Evolutionary conservation across 2,888 invertebrate genomes (phyloP), one percentile per base, ranked within the genome.

Genomic region (Ectobius pallidus): DNA sequence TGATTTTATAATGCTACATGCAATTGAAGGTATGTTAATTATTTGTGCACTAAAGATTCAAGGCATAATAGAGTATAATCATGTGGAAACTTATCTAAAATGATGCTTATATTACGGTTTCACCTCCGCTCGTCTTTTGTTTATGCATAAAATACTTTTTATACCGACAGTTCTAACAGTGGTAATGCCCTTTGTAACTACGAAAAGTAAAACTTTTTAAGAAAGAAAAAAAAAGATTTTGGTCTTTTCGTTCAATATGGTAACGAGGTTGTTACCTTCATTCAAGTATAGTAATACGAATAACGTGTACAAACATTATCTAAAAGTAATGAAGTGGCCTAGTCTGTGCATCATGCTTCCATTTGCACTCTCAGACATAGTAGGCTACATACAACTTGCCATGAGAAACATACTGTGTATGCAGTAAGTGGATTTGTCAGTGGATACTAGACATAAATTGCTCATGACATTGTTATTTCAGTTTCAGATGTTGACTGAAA

Each of bases 401-500:
- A n/a, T n/a, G n/a, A n/a, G n/a, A n/a, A n/a, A n/a, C n/a, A n/a
- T n/a, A n/a, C n/a, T n/a, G n/a, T n/a, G n/a, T n/a, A n/a, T n/a
- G n/a, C n/a, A n/a, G n/a, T n/a, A n/a, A n/a, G n/a, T n/a, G n/a
- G n/a, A n/a, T n/a, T n/a, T n/a, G n/a, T n/a, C n/a, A n/a, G n/a
- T n/a, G n/a, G n/a, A n/a, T n/a, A n/a, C n/a, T n/a, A n/a, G n/a
- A n/a, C n/a, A n/a, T n/a, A n/a, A n/a, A n/a, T n/a, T n/a, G n/a
- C n/a, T n/a, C n/a, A n/a, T n/a, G n/a, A n/a, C n/a, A n/a, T n/a
- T n/a, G n/a, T n/a, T n/a, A 34, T 34, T 52, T 52, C 39, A 72
- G 69, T 58, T 62, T 32, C 72, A 68, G 62, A 69, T 74, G 69
- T 55, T 62, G 62, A 39, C 65, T 69, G 69, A 80, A 78, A 78